Evolutionary conservation across 2,888 invertebrate genomes (phyloP), one percentile per base, ranked within the genome.

Genomic region (Augochlorella aurata): DNA sequence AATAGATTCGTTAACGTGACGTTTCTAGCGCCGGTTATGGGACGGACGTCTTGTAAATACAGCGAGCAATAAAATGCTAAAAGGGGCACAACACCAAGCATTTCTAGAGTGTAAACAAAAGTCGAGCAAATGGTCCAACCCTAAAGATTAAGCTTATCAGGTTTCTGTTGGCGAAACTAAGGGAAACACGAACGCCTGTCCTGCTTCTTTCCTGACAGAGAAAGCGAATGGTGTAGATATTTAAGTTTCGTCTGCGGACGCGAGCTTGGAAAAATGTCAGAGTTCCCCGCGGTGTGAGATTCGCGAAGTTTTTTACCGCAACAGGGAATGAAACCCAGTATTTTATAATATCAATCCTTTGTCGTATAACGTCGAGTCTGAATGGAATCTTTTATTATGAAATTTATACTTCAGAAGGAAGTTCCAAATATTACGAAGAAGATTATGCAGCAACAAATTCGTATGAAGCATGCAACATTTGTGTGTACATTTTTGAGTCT

Each of bases 101-200:
- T 38, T 9, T 63, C 66, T 29, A 58, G 69, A 50, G 44, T 50
- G 74, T 44, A 65, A 4, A 54, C n/a, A 49, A 66, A 78, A 50
- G 54, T 66, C 49, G 65, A 44, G 49, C 50, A 81, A 70, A 74
- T 66, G 74, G 73, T 29, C 50, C 52, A 21, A 50, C 16, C 29
- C 50, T 58, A n/a, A 78, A 78, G 49, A 78, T 78, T 54, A 65
- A 74, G 74, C 74, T 81, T 78, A 78, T 78, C 81, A 58, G 49
- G 38, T 63, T 63, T 63, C 63, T 63, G 63, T 63, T 77, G 61
- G 77, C 45, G 66, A 71, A 71, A 49, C 70, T 71, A 47, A 44
- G 58, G 49, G 54, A 45, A 63, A 16, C 63, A 29, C 29, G 38
- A 63, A 63, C 16, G 29, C 38, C 29, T 18, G 38, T 38, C 18